Evolutionary conservation across 2,888 invertebrate genomes (phyloP).

Genomic region (Melanargia galathea): DNA sequence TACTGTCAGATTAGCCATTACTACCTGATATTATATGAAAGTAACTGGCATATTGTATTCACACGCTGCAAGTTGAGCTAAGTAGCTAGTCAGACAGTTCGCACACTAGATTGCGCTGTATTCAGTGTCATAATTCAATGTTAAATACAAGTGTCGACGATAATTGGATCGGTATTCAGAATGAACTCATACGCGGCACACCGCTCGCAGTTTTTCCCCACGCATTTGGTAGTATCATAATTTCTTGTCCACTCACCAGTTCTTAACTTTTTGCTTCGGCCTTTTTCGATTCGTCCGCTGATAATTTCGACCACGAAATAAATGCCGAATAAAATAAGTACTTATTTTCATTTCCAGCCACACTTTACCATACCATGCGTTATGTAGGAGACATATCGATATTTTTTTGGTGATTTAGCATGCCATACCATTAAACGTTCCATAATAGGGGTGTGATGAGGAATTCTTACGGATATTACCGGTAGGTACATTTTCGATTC

Average conservation of each 20-base stretch:
- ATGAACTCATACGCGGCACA: constrained; percentile 48
- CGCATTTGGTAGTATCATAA: constrained; percentile 79
- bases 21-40: too few relatives aligned
- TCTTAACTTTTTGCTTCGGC: constrained; percentile 54
- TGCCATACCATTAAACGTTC: constrained; percentile 40
- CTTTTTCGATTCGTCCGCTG: constrained; percentile 67
- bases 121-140: constrained; percentile 7
- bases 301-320: constrained; percentile 66
- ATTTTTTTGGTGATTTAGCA: constrained; percentile 22
- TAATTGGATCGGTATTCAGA: constrained; percentile 51
- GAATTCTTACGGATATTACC: neutral
- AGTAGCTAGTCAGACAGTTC: neutral
- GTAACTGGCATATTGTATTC: neutral
- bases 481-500: neutral
- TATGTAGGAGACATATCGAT: constrained; percentile 43
- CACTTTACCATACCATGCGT: constrained; percentile 48
- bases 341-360: constrained; percentile 50
- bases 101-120: neutral
- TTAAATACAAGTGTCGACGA: constrained; percentile 38
- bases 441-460: constrained; percentile 32
- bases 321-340: constrained; percentile 48
- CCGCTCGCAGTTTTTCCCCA: constrained; percentile 64
- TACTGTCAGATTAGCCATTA: too few relatives aligned
- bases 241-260: constrained; percentile 67
- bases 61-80: neutral